Conservation (phyloP, 2,888 invertebrate species). For the Eilema caniola region DNA sequence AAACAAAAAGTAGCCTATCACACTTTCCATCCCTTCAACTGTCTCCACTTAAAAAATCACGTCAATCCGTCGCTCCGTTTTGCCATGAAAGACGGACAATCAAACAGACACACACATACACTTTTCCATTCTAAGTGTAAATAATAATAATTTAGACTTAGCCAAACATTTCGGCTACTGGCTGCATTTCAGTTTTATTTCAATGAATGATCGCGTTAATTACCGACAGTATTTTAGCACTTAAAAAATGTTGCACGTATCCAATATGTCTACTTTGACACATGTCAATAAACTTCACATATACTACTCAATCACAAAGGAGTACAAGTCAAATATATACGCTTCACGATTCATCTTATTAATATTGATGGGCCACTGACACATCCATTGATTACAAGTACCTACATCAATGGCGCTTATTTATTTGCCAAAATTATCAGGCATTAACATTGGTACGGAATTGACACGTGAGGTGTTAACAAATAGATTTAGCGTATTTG, state of each 20-base stretch:
- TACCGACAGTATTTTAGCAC: background rate
- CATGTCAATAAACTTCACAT: constrained; percentile 6
- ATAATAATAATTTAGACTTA: too few relatives aligned
- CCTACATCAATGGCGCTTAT: background rate
- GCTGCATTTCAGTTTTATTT: too few relatives aligned
- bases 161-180: too few relatives aligned
- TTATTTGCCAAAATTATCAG: constrained; percentile 12
- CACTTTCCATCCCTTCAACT: too few relatives aligned
- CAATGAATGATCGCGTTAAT: too few relatives aligned
- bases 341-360: background rate
- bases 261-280: background rate
- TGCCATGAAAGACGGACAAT: too few relatives aligned
- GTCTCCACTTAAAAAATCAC: too few relatives aligned
- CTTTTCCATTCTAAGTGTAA: too few relatives aligned
- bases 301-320: constrained; percentile 11
- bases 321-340: constrained; percentile 6
- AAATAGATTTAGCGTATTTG: background rate
- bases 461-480: constrained; percentile 11
- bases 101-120: too few relatives aligned
- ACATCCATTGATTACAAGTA: constrained; percentile 3
- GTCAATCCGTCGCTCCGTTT: too few relatives aligned
- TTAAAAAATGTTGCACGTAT: background rate
- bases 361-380: background rate
- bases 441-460: constrained; percentile 8
- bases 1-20: too few relatives aligned